Evolutionary conservation across 2,888 invertebrate genomes (phyloP).

Genomic region (Keiferia lycopersicella): DNA sequence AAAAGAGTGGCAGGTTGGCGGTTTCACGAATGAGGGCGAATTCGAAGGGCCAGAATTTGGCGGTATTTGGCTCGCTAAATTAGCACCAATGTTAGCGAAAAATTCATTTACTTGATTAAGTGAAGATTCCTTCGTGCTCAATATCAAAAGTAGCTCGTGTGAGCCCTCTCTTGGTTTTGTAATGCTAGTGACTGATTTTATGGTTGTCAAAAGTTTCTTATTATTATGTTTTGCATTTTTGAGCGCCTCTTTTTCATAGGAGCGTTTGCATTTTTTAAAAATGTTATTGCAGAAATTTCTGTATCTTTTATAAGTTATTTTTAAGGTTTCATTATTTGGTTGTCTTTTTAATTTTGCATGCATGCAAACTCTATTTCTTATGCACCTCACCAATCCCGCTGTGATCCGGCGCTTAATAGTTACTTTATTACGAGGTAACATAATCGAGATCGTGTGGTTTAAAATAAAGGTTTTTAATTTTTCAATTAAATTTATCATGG

Average conservation of each 20-base stretch:
- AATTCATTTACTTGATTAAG: too few species aligned
- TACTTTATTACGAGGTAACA: constrained; percentile 23
- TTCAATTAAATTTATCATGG: constrained; percentile 15
- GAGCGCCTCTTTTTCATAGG: constrained; percentile 18
- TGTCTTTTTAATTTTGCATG: constrained; percentile 25
- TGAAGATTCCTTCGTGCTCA: too few species aligned
- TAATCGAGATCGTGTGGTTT: constrained; percentile 16
- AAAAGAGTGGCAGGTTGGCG: constrained; percentile 14
- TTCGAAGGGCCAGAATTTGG: too few species aligned
- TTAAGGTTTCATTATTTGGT: constrained; percentile 15
- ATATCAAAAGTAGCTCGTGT: too few species aligned
- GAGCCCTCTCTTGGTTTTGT: too few species aligned
- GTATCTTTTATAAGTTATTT: too few species aligned
- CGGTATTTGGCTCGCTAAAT: too few species aligned
- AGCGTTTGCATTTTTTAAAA: constrained; percentile 19
- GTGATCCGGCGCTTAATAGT: constrained; percentile 32
- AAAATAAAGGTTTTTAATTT: not conserved
- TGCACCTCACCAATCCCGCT: constrained; percentile 26
- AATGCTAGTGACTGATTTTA: too few species aligned
- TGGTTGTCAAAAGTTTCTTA: too few species aligned
- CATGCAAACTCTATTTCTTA: constrained; percentile 16
- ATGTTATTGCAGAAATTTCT: constrained; percentile 29
- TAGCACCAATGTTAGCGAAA: too few species aligned
- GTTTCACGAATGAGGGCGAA: too few species aligned
- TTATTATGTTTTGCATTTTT: too few species aligned